These are phyloP conservation scores for Belgica antarctica DNA, from an alignment of 2,888 invertebrate species.

Conservation along the genomic window DNA sequence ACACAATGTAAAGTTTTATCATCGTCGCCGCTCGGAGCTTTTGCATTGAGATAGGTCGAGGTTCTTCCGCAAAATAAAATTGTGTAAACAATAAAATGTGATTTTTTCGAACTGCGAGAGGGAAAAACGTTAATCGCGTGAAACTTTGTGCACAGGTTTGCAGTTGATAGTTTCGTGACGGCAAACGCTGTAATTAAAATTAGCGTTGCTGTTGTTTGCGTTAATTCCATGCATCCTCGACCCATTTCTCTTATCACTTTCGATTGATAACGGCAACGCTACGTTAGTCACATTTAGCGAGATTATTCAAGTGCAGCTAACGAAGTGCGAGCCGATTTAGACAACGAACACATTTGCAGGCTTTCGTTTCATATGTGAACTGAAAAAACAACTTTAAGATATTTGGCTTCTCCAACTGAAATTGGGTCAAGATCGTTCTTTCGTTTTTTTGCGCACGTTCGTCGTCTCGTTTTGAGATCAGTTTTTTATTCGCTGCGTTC, in stretches of 20 bases:
- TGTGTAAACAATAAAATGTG: no score
- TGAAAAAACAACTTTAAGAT: neutral
- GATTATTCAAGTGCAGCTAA: no score
- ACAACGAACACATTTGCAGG: neutral
- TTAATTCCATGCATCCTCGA: neutral
- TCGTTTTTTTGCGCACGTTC: conserved; percentile 17
- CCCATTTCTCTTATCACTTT: conserved; percentile 1
- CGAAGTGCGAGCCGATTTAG: neutral
- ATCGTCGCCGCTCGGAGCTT: neutral
- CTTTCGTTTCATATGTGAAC: neutral
- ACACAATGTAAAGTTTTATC: conserved; percentile 1
- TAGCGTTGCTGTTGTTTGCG: neutral
- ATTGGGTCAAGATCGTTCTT: conserved; percentile 33
- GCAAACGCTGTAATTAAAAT: conserved; percentile 2
- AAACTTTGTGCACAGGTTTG: no score
- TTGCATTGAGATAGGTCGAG: conserved; percentile 19
- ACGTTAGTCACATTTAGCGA: neutral
- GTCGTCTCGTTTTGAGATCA: neutral
- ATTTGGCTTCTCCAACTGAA: neutral
- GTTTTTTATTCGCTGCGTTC: neutral
- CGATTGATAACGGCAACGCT: neutral
- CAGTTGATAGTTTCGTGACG: no score
- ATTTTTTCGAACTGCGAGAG: no score
- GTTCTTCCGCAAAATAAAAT: conserved; percentile 7
- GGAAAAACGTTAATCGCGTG: neutral